phyloP scores from a whole-genome alignment of 2,888 invertebrate species.

The Sphaerophoria taeniata region DNA sequence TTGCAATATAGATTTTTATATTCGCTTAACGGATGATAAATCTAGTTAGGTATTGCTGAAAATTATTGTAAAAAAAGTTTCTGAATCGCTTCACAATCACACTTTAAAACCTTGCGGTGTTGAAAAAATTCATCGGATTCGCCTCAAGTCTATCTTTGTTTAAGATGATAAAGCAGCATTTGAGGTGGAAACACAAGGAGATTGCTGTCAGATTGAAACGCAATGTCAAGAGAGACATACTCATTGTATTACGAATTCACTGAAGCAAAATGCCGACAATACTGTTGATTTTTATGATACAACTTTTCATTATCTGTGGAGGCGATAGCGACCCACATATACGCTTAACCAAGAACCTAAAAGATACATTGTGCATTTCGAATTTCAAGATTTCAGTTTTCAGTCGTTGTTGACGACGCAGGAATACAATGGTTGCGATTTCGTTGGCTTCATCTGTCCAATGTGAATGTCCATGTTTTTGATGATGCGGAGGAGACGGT shows the following conservation, averaged over 20 bases:
- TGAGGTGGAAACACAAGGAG: background rate
- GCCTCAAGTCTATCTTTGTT: background rate
- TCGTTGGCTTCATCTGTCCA: background rate
- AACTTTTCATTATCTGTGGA: background rate
- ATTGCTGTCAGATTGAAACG: conserved; percentile 6
- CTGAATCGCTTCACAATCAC: no score
- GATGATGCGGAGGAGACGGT: background rate
- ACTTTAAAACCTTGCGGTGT: background rate
- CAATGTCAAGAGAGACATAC: conserved; percentile 9
- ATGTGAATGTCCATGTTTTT: background rate
- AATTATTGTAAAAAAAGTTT: no score
- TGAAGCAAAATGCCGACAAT: conserved; percentile 10
- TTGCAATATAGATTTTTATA: background rate
- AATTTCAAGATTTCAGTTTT: background rate
- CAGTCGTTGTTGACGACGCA: conserved; percentile 4
- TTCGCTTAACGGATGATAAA: background rate
- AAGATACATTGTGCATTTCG: conserved; percentile 1
- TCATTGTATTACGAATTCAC: conserved; percentile 1
- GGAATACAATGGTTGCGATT: background rate
- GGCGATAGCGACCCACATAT: background rate
- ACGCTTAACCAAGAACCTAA: background rate
- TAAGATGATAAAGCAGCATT: conserved; percentile 14
- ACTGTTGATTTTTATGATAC: conserved; percentile 8
- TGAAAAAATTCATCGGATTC: background rate
- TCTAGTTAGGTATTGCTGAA: no score